Conservation (phyloP, 2,888 invertebrate species). For the Ptychoptera albimana region DNA sequence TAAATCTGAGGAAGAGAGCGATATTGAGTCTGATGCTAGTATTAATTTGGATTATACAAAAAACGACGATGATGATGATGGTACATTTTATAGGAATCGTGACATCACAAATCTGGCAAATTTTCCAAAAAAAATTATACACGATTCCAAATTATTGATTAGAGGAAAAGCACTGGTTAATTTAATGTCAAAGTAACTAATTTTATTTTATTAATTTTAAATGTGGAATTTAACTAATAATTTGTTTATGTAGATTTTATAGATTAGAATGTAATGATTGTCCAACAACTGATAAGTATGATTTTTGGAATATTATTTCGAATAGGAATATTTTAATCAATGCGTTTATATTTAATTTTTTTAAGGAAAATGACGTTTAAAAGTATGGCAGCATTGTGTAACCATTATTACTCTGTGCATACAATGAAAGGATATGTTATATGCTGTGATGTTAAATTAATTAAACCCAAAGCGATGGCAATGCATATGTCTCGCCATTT, state of each 20-base stretch:
- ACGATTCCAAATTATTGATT: conserved; percentile 10
- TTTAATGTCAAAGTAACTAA: conserved; percentile 9
- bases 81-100: too few species aligned
- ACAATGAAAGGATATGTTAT: conserved; percentile 12
- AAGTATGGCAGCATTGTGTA: conserved; percentile 7
- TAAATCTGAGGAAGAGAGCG: background rate
- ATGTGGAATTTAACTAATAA: background rate
- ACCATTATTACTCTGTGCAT: conserved; percentile 11
- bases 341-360: background rate
- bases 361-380: conserved; percentile 2
- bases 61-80: background rate
- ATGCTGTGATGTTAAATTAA: conserved; percentile 12
- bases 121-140: conserved; percentile 11
- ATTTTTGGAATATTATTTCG: background rate
- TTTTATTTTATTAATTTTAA: background rate
- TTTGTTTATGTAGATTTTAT: conserved; percentile 9
- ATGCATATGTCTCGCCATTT: conserved; percentile 14
- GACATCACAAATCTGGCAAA: too few species aligned
- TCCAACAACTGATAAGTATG: background rate
- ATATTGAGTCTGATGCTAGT: background rate
- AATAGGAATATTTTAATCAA: background rate
- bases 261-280: conserved; percentile 11
- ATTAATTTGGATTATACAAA: background rate
- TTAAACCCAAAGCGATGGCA: conserved; percentile 11
- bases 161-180: conserved; percentile 10